A percentile compares a stretch with the other conserved stretches of the same genome.
These are phyloP conservation scores for Diceros bicornis DNA, from an alignment of 2,797 vertebrate genomes.

Conservation along the genomic window DNA sequence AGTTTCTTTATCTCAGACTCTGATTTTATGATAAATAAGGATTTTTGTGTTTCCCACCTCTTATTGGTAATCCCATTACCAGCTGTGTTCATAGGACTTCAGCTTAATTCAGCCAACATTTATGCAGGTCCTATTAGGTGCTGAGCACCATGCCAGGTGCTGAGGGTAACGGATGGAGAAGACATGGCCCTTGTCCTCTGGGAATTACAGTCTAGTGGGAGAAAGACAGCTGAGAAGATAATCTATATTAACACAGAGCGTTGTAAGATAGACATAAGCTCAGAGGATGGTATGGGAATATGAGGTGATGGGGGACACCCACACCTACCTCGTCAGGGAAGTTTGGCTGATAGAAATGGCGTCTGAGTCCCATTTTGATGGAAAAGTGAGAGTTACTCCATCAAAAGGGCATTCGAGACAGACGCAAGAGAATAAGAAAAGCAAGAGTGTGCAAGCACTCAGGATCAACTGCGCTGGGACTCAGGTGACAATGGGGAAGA, in stretches of 20 bases:
- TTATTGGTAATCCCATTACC: not conserved
- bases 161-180: not conserved
- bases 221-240: not conserved
- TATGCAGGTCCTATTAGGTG: not conserved
- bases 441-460: not conserved
- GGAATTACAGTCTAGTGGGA: not conserved
- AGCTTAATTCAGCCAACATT: not conserved
- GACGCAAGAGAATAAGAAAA: not conserved
- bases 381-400: not conserved
- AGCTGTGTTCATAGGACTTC: not conserved
- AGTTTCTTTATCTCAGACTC: constrained; percentile 69
- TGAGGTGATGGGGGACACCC: fast-evolving
- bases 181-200: not conserved
- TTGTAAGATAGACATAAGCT: not conserved
- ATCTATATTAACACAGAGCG: too few species aligned
- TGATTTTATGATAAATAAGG: constrained; percentile 60
- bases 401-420: not conserved
- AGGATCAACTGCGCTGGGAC: not conserved
- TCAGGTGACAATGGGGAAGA: not conserved
- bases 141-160: not conserved
- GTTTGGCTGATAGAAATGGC: not conserved
- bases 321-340: not conserved
- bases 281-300: not conserved
- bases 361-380: not conserved
- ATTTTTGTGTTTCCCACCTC: constrained; percentile 51